Evolutionary conservation across 2,113 vertebrate species (phyloP), one percentile per base, ranked within the genome.

Genomic region (Triplophysa dalaica): DNA sequence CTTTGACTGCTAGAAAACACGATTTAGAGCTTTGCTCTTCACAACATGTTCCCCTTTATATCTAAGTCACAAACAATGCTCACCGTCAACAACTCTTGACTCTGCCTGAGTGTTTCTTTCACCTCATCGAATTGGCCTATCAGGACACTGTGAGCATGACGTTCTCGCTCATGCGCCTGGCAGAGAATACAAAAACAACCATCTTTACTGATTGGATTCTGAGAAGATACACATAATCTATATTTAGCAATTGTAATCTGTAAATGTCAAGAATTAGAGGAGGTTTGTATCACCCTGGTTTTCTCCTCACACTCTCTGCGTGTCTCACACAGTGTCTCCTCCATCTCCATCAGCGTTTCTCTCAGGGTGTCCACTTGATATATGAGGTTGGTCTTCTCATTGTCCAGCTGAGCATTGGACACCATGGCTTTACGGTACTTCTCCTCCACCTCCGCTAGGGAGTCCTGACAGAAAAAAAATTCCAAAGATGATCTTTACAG

Each of bases 391-490:
- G 91, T 92, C 89, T 98, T 98, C 64, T 97, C 95, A 13, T 97
- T 98, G 94, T 98, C 95, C 0, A 99, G 91, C 77, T 98, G 97
- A 24, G 96, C 95, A 4, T 96, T 99, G 48, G 95, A 97, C 3
- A 98, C 94, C 96, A 98, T 97, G 4, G 96, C 95, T 78, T 93
- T 94, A 12, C 95, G 96, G 12, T 96, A 98, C 16, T 94, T 95
- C 86, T 98, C 95, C 81, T 98, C 96, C 0, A 91, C 92, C 85
- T 98, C 97, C 0, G 86, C 91, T 24, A 98, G 89, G 0, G 95
- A 96, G 87, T 98, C 96, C 97, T 99, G 88, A 5, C 80, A 45
- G 81, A 70, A 3, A 1, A 65, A 11, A 21, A 17, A 21, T 21
- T 19, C 5, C 4, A 56, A 7, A 56, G 33, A 38, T 38, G 33